Evolutionary conservation across 2,113 vertebrate genomes (phyloP).

Genomic region (Syrrhaptes paradoxus): DNA sequence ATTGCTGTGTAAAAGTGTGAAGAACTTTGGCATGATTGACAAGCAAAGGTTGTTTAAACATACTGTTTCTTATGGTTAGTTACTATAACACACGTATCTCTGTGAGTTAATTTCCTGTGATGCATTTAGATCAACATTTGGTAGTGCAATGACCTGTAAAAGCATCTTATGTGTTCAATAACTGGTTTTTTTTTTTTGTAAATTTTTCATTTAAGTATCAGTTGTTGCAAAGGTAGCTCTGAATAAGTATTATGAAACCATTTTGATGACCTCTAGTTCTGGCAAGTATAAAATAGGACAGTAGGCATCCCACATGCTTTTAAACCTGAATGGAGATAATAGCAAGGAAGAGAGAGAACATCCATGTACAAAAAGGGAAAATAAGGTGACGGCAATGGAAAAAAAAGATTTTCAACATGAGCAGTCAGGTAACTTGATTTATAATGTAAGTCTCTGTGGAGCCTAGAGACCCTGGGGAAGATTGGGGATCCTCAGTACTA

Average conservation of each 20-base stretch:
- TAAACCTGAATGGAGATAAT: background rate
- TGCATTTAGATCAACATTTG: background rate
- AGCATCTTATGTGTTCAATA: background rate
- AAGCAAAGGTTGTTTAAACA: background rate
- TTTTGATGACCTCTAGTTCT: background rate
- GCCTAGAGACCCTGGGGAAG: background rate
- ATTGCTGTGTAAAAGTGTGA: fast-evolving
- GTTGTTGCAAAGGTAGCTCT: background rate
- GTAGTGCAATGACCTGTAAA: background rate
- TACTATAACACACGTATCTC: background rate
- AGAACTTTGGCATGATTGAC: background rate
- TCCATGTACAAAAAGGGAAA: background rate
- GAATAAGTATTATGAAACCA: background rate
- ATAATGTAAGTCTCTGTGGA: background rate
- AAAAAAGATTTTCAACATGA: background rate
- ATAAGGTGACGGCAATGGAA: background rate
- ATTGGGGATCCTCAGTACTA: background rate
- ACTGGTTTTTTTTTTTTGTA: background rate
- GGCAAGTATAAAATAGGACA: background rate
- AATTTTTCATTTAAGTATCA: background rate
- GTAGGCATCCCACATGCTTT: background rate
- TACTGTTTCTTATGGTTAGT: background rate
- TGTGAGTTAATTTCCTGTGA: background rate
- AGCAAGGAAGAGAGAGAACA: background rate
- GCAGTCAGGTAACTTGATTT: background rate